Evolutionary conservation across 2,888 invertebrate genomes (phyloP), one percentile per base, ranked within the genome.

Genomic region (Pasiphila rectangulata): DNA sequence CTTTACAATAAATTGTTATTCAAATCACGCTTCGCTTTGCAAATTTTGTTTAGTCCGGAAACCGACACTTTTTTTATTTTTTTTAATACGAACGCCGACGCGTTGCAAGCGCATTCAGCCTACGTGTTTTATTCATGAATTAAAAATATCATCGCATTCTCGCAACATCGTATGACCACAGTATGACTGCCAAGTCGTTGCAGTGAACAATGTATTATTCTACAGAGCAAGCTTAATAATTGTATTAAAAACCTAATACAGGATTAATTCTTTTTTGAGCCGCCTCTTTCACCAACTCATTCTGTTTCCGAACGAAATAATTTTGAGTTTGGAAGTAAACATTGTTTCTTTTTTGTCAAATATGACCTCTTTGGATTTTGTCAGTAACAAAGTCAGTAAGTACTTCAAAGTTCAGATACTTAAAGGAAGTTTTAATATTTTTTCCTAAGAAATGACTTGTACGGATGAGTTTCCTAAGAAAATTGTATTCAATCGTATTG

Each of bases 11-110:
- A 49, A 40, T 55, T 60, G 54, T 52, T 41, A 75, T 69, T 69
- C 72, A 25, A 36, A 57, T 57, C 77, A 75, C 75, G 75, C 64
- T 41, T 49, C 57, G 51, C 35, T 50, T 64, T 68, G 72, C 76
- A 72, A 72, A 75, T 69, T 71, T 72, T 74, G 70, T 72, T 73
- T 72, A 64, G 60, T 66, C 78, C 81, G 79, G 79, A 80, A 80
- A 68, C 71, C 61, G 67, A 57, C 59, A 57, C 69, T 62, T 69
- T 73, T n/a, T 71, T 57, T 56, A 21, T 51, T 41, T 53, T 59
- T 63, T 54, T 44, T 49, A 42, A 48, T 34, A 29, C 49, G 29
- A 42, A 41, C 59, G 58, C 55, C 63, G 54, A 61, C 67, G 61
- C 59, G 56, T 47, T 69, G 69, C 69, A 67, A 57, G 40, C 64